phyloP scores from a whole-genome alignment of 2,113 vertebrate species.

The Vulpes lagopus region DNA sequence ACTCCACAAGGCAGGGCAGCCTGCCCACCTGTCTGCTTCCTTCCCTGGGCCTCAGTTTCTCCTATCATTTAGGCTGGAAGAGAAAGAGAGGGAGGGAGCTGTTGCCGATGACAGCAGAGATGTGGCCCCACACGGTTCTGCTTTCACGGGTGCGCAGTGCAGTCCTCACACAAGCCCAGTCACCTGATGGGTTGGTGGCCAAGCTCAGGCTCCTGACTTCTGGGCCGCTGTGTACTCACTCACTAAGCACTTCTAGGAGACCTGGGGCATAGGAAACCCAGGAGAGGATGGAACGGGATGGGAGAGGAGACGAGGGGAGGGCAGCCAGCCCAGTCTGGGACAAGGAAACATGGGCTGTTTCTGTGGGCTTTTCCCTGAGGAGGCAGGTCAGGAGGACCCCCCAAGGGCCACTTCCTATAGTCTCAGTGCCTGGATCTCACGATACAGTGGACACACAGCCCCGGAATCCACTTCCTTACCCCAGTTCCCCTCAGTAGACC shows the following conservation, averaged over 20 bases:
- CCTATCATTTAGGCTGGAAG: not conserved
- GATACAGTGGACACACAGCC: not conserved
- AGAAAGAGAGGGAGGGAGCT: not conserved
- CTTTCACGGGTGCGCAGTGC: not conserved
- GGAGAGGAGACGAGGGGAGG: not conserved
- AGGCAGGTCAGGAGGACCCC: not conserved
- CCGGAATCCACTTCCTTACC: not conserved
- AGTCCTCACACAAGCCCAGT: not conserved
- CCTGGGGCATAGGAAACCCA: not conserved
- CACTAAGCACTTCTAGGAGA: not conserved
- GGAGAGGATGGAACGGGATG: not conserved
- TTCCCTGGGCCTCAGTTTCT: conserved; percentile 11
- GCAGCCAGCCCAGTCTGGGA: not conserved
- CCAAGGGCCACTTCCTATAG: not conserved
- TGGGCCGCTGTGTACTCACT: not conserved
- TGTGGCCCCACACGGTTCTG: not conserved
- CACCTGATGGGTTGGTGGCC: not conserved
- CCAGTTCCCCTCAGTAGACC: not conserved
- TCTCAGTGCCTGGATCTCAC: not conserved
- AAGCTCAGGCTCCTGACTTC: not conserved
- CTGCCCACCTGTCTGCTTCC: not conserved
- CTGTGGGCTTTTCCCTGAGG: not conserved
- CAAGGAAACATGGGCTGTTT: not conserved
- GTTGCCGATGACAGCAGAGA: not conserved
- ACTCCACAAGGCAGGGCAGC: not conserved